Evolutionary conservation across 2,888 invertebrate genomes (phyloP), one percentile per base, ranked within the genome.

Genomic region (Netelia fuscicornis): DNA sequence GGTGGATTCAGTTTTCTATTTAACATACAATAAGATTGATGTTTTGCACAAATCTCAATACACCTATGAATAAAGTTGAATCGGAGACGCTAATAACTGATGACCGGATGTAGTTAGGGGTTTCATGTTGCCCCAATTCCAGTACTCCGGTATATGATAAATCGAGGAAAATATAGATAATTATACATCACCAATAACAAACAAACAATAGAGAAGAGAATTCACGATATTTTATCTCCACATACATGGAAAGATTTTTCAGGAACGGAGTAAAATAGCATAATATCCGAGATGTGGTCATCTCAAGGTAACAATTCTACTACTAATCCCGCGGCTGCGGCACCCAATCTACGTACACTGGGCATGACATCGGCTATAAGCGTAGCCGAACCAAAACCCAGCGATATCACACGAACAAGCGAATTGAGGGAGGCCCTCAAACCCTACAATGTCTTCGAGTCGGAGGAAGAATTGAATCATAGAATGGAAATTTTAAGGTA

Each of bases 291-390:
- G 77, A 93, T 93, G 93, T 93, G 93, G 93, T 89, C 91, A 9
- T 89, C 92, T 17, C 92, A 92, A 82, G 85, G 89, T 81, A 92
- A 88, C 72, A 91, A 91, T 72, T 86, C 87, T 42, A 88, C 87
- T 78, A 85, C 91, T 10, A 95, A 94, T 90, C 94, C 94, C 48
- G 94, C 95, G 60, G 94, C 95, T 86, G 95, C 94, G 88, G 95
- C 95, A 86, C 95, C 95, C 90, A 96, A 95, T 89, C 93, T 96
- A 87, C 95, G 95, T 89, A 97, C 97, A 8, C 92, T 97, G 91
- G 99, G 99, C 79, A 98, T 99, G 96, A 99, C 99, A 8, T 98
- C 98, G 25, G 98, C 99, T 82, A 98, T 99, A 87, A 98, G 98
- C 88, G 95, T 97, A 92, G 98, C 98, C 85, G 96, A 96, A 84